These are phyloP conservation scores for Ispidina lecontei DNA, from an alignment of 2,797 vertebrate species.

Conservation along the genomic window DNA sequence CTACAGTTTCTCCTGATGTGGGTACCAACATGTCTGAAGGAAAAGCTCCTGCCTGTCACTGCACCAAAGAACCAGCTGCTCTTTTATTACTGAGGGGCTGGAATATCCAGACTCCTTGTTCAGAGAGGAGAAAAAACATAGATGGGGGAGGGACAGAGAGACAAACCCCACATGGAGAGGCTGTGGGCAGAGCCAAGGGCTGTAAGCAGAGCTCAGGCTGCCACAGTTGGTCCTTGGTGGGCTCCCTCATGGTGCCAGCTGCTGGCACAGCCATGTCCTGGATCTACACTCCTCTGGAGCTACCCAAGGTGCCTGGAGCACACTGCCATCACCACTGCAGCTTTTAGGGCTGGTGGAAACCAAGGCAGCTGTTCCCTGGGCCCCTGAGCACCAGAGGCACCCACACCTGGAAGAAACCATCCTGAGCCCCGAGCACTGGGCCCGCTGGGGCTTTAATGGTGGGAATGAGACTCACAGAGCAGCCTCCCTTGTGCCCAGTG, in stretches of 20 bases:
- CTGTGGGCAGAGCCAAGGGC: background rate
- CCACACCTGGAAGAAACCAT: background rate
- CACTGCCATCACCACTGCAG: background rate
- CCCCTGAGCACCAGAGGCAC: background rate
- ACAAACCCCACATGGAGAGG: background rate
- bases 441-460: fast-evolving
- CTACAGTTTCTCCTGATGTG: fast-evolving
- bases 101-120: background rate
- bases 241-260: background rate
- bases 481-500: fast-evolving
- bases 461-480: fast-evolving
- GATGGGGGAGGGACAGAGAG: background rate
- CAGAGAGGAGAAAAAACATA: background rate
- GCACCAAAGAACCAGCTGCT: background rate
- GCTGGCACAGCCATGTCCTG: background rate
- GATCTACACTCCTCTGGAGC: background rate
- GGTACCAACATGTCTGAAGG: background rate
- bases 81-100: background rate
- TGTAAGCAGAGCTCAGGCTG: background rate
- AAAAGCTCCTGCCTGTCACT: background rate
- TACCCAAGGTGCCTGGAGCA: background rate
- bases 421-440: background rate
- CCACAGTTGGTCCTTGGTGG: background rate
- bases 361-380: background rate
- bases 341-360: background rate